Conservation (phyloP, 2,888 invertebrate species). For the Piscicola geometra region DNA sequence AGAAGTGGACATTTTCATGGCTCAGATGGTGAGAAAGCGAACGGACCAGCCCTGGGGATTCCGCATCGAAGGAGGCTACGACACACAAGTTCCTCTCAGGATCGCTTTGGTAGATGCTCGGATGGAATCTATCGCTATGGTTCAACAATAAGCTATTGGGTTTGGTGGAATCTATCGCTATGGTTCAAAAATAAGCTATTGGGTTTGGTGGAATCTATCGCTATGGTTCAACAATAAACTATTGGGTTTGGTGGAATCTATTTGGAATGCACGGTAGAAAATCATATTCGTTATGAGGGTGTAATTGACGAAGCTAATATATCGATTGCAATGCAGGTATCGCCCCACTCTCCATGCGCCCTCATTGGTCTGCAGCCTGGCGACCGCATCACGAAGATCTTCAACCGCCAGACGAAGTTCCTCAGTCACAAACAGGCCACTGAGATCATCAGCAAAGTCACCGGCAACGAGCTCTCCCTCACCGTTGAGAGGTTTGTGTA, state of each 20-base stretch:
- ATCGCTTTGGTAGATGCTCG: constrained; percentile 41
- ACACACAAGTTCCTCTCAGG: constrained; percentile 37
- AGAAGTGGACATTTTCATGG: constrained; percentile 43
- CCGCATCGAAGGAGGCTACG: constrained; percentile 41
- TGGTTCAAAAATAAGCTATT: too few relatives aligned
- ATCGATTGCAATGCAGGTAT: too few relatives aligned
- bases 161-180: too few relatives aligned
- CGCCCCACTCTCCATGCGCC: constrained; percentile 39
- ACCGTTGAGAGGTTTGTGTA: constrained; percentile 43
- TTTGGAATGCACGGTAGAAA: too few relatives aligned
- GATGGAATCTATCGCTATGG: too few relatives aligned
- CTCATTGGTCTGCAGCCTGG: constrained; percentile 40
- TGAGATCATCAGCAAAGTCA: constrained; percentile 36
- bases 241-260: too few relatives aligned
- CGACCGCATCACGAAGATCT: constrained; percentile 42
- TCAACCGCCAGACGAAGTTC: constrained; percentile 35
- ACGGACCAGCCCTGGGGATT: constrained; percentile 41
- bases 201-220: too few relatives aligned
- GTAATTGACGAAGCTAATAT: too few relatives aligned
- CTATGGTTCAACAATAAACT: too few relatives aligned
- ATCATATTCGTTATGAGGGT: too few relatives aligned
- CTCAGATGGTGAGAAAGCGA: constrained; percentile 40
- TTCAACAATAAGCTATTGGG: too few relatives aligned
- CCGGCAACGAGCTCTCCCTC: constrained; percentile 37
- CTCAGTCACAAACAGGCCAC: constrained; percentile 39